Percentiles rank a stretch among this genome's conserved stretches.
Conservation (phyloP, 2,888 invertebrate species). For the Tenthredo mesomela region DNA sequence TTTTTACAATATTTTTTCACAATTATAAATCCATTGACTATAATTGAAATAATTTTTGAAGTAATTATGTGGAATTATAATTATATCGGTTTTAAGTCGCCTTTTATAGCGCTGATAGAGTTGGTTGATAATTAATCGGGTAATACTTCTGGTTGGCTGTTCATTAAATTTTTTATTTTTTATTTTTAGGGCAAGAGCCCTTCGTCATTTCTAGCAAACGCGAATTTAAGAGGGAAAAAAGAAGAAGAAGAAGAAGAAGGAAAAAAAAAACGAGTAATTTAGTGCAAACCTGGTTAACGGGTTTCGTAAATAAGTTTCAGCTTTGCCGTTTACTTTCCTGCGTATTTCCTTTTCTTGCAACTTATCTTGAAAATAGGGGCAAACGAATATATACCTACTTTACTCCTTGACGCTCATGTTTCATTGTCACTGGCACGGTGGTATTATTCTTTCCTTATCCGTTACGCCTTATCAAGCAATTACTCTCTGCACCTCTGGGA, state of each 20-base stretch:
- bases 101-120: background rate
- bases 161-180: background rate
- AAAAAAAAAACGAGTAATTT: constrained; percentile 30
- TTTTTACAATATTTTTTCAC: no score
- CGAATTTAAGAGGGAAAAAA: background rate
- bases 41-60: background rate
- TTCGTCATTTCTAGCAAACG: background rate
- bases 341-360: background rate
- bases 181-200: background rate
- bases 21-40: no score
- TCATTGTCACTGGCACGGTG: constrained; percentile 30
- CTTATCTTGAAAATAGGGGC: constrained; percentile 11
- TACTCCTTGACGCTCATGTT: constrained; percentile 8
- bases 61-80: background rate
- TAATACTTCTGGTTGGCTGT: background rate
- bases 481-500: background rate
- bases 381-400: background rate
- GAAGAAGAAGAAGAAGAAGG: background rate
- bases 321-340: background rate
- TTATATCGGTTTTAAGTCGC: no score
- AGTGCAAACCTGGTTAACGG: constrained; percentile 29
- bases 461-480: background rate
- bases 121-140: constrained; percentile 15
- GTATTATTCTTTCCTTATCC: constrained; percentile 4
- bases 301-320: constrained; percentile 31